Conservation (phyloP, 2,797 vertebrate species). For the Typhlichthys eigenmanni region DNA sequence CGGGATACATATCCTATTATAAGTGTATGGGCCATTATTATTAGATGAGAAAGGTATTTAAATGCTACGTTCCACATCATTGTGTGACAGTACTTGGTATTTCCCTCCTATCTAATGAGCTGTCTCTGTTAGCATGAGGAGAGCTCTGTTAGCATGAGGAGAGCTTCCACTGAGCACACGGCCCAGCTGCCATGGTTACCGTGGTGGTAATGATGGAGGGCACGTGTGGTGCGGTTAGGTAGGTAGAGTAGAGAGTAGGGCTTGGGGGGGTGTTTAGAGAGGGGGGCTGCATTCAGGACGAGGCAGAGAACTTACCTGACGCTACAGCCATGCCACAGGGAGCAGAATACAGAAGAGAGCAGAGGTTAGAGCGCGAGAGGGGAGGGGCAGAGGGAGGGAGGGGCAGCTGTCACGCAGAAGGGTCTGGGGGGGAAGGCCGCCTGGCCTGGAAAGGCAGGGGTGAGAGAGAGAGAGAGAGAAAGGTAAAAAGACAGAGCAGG, state of each 20-base stretch:
- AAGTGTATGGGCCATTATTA: neutral
- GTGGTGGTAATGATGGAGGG: conserved; percentile 37
- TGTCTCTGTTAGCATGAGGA: conserved; percentile 12
- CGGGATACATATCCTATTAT: too few relatives aligned
- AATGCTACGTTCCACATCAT: too few relatives aligned
- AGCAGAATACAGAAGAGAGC: conserved; percentile 99
- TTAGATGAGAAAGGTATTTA: neutral
- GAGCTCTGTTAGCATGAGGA: conserved; percentile 12
- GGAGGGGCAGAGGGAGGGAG: conserved; percentile 69
- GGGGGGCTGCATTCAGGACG: conserved; percentile 67
- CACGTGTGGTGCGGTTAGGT: too few relatives aligned
- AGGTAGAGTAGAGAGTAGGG: neutral
- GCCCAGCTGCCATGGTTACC: conserved; percentile 28
- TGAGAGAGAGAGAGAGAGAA: conserved; percentile 32
- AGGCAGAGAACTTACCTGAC: conserved; percentile 93
- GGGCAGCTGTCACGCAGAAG: conserved; percentile 96
- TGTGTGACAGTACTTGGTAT: too few relatives aligned
- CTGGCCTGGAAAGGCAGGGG: conserved; percentile 72
- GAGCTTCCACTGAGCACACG: conserved; percentile 53
- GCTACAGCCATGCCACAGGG: conserved; percentile 97
- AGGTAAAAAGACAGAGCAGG: neutral
- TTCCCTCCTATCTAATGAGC: neutral
- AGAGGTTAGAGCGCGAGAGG: conserved; percentile 96
- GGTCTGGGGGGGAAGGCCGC: conserved; percentile 84
- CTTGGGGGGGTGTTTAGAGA: conserved; percentile 1